phyloP scores from a whole-genome alignment of 2,797 vertebrate species.

The Gallinago stenura region DNA sequence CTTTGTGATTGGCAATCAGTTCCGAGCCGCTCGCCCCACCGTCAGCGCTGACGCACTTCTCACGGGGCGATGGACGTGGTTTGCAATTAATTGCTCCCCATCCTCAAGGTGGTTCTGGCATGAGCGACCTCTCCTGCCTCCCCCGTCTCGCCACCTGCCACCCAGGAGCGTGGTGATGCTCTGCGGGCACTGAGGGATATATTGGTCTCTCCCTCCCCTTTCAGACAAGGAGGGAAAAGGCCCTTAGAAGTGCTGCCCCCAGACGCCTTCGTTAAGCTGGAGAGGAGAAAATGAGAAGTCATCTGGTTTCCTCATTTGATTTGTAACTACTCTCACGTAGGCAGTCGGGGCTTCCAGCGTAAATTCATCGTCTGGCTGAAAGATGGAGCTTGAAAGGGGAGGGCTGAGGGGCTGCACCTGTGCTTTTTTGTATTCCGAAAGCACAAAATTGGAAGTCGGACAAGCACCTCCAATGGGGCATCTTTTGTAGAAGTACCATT shows the following conservation, averaged over 20 bases:
- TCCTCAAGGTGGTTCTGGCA: rapidly evolving
- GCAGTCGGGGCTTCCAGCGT: neutral
- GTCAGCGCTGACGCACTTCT: constrained; percentile 17
- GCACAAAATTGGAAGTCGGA: neutral
- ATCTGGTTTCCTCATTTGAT: neutral
- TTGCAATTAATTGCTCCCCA: neutral
- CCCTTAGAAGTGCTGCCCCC: neutral
- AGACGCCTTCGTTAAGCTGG: neutral
- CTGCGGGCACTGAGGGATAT: rapidly evolving
- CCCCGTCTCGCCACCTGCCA: rapidly evolving
- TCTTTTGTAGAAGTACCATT: neutral
- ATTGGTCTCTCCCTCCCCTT: neutral
- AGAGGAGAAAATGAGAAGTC: neutral
- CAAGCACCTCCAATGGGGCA: neutral
- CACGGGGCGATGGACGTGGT: neutral
- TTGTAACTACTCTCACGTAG: neutral
- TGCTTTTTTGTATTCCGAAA: rapidly evolving
- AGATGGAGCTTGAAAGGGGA: neutral
- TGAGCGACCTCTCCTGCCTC: neutral
- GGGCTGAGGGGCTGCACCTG: neutral
- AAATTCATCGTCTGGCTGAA: neutral
- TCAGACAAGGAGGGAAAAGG: neutral
- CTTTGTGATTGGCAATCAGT: neutral
- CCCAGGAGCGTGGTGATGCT: rapidly evolving
- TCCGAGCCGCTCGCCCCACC: neutral